Evolutionary conservation across 2,797 vertebrate genomes (phyloP).

Genomic region (Melanotaenia parkinsoni): DNA sequence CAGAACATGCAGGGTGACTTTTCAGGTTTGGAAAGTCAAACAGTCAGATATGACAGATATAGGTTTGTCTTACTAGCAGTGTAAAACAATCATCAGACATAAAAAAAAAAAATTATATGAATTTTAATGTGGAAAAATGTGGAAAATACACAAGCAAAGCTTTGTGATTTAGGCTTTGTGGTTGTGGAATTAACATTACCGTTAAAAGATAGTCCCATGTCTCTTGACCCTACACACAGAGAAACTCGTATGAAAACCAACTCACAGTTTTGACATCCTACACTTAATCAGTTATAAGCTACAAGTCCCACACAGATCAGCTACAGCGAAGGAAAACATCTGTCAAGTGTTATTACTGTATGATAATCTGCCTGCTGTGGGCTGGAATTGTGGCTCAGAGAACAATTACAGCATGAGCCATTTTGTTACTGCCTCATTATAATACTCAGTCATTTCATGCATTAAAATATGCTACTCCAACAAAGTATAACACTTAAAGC

Average conservation of each 20-base stretch:
- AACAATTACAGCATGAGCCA: neutral
- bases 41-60: neutral
- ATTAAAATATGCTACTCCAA: neutral
- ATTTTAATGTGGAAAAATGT: neutral
- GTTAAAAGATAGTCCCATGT: neutral
- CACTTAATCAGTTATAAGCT: neutral
- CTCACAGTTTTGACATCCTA: neutral
- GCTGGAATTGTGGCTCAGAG: neutral
- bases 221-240: neutral
- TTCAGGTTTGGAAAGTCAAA: neutral
- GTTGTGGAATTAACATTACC: conserved; percentile 2
- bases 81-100: neutral
- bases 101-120: neutral
- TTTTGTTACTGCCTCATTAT: neutral
- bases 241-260: neutral
- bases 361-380: neutral
- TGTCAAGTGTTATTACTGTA: neutral
- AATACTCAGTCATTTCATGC: neutral
- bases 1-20: neutral
- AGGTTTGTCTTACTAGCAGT: neutral
- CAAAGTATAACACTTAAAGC: neutral
- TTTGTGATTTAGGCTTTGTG: neutral
- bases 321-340: neutral
- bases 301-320: neutral
- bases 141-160: neutral